These are phyloP conservation scores for Trachops cirrhosus DNA, from an alignment of 2,797 vertebrate genomes.

Conservation along the genomic window DNA sequence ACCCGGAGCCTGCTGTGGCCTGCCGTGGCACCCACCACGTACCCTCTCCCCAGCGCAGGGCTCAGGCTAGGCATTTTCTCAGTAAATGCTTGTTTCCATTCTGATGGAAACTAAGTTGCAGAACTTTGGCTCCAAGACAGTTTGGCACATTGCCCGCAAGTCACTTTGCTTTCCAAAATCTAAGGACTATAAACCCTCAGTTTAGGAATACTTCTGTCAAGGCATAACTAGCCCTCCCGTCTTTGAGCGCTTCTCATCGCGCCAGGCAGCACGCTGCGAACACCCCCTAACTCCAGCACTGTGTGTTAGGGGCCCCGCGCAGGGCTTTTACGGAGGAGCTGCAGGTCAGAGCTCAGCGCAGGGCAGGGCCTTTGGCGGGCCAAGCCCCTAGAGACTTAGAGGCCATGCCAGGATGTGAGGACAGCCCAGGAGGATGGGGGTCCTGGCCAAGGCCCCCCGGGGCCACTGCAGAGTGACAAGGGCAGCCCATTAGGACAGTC, in stretches of 20 bases:
- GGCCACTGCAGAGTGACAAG: background rate
- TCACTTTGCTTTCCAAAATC: slow-evolving; percentile 11
- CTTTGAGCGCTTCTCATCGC: background rate
- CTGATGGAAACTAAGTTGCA: background rate
- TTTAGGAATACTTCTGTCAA: slow-evolving; percentile 26
- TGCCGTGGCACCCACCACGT: background rate
- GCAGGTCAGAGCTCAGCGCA: background rate
- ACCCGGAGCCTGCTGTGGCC: no score
- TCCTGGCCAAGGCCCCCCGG: background rate
- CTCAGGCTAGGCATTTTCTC: background rate
- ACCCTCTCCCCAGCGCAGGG: background rate
- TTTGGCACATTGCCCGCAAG: background rate
- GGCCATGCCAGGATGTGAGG: background rate
- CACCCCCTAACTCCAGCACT: background rate
- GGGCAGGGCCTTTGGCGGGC: background rate
- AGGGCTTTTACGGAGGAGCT: background rate
- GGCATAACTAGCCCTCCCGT: background rate
- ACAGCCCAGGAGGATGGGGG: background rate
- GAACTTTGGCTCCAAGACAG: background rate
- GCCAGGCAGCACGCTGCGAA: background rate
- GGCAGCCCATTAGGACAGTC: background rate
- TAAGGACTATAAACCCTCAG: background rate
- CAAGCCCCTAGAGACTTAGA: background rate
- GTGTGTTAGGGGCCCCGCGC: background rate
- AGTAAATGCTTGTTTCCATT: background rate